Conservation (phyloP, 2,797 vertebrate genomes). For the Rousettus madagascariensis region DNA sequence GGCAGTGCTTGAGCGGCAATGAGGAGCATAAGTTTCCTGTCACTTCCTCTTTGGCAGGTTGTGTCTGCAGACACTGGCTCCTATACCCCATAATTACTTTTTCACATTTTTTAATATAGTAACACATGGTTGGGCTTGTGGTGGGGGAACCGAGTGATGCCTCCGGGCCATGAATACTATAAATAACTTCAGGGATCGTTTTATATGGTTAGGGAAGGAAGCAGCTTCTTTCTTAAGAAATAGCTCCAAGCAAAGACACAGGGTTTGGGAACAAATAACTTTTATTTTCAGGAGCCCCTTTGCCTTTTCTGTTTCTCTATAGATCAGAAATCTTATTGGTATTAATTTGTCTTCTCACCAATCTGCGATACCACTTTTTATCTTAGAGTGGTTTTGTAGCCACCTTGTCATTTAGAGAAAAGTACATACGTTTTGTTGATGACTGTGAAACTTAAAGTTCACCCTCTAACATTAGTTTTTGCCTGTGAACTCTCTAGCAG, state of each 20-base stretch:
- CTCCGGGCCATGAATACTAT: slow-evolving; percentile 81
- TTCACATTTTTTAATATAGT: slow-evolving; percentile 88
- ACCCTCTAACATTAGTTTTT: neutral
- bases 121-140: slow-evolving; percentile 86
- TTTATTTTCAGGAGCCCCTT: slow-evolving; percentile 56
- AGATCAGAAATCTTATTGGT: neutral
- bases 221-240: slow-evolving; percentile 81
- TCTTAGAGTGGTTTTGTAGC: neutral
- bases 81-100: slow-evolving; percentile 86
- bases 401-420: neutral
- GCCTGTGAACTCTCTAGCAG: neutral
- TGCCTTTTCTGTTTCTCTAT: neutral
- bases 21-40: slow-evolving; percentile 79
- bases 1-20: slow-evolving; percentile 65
- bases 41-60: slow-evolving; percentile 82
- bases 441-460: neutral
- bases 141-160: slow-evolving; percentile 83
- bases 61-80: slow-evolving; percentile 85
- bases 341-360: slow-evolving; percentile 1
- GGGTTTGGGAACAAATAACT: slow-evolving; percentile 73
- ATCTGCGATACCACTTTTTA: neutral
- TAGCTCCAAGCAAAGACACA: slow-evolving; percentile 75
- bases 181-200: slow-evolving; percentile 86
- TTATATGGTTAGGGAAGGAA: slow-evolving; percentile 85
- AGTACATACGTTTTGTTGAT: neutral